A percentile compares a stretch with the other conserved stretches of the same genome.
Conservation (phyloP, 2,888 invertebrate genomes). For the Agonopterix subpropinquella region DNA sequence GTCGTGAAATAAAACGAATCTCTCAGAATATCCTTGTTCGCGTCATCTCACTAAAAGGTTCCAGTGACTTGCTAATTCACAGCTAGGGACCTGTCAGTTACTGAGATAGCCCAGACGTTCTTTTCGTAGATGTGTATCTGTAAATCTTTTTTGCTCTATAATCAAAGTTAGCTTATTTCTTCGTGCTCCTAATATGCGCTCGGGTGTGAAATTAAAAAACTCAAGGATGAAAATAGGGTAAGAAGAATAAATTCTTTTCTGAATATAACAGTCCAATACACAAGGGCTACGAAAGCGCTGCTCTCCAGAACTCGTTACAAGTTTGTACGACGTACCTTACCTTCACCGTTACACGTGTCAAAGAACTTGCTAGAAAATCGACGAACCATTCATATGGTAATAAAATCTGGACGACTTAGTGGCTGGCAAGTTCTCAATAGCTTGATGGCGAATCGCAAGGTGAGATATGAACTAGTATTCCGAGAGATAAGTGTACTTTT, state of each 20-base stretch:
- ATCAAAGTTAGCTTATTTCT: constrained; percentile 22
- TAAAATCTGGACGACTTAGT: not conserved
- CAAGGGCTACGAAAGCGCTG: constrained; percentile 11
- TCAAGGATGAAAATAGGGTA: constrained; percentile 26
- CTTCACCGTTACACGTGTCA: not conserved
- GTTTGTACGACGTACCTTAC: constrained; percentile 4
- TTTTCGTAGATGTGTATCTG: not conserved
- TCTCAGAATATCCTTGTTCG: constrained; percentile 6
- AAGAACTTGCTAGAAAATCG: too few relatives aligned
- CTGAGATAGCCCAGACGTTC: not conserved
- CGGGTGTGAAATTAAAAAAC: constrained; percentile 44
- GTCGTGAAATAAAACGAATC: constrained; percentile 11
- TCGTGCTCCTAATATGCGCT: constrained; percentile 27
- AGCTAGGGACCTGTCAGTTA: not conserved
- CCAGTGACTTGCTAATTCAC: constrained; percentile 11
- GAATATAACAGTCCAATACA: constrained; percentile 26
- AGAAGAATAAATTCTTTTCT: constrained; percentile 19
- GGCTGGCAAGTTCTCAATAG: constrained; percentile 20
- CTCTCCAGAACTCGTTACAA: constrained; percentile 13
- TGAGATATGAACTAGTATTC: constrained; percentile 9
- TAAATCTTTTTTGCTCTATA: constrained; percentile 4
- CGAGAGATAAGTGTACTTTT: too few relatives aligned
- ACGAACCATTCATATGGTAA: constrained; percentile 6
- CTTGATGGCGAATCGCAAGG: constrained; percentile 28
- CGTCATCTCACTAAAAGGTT: constrained; percentile 8